Percentiles rank a stretch among this genome's conserved stretches.
Conservation (phyloP, 2,797 vertebrate species). For the Nothura maculosa region DNA sequence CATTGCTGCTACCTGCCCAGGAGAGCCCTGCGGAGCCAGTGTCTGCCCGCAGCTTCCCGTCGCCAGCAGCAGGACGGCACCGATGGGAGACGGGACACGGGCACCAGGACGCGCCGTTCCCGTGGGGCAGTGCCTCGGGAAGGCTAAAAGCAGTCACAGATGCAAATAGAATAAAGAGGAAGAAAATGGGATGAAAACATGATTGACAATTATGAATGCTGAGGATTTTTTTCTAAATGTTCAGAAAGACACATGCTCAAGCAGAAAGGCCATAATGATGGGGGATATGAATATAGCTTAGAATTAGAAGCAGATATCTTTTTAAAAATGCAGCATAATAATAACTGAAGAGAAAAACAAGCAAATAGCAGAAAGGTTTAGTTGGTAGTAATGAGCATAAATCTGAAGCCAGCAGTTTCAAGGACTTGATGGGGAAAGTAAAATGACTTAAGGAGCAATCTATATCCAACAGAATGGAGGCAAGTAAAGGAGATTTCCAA, state of each 20-base stretch:
- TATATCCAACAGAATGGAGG: not conserved
- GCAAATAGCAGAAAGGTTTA: not conserved
- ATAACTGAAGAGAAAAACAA: not conserved
- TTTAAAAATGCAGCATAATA: not conserved
- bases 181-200: not conserved
- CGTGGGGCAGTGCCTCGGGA: fast-evolving
- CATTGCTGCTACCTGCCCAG: not conserved
- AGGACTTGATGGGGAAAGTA: not conserved
- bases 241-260: not conserved
- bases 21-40: not conserved
- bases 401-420: not conserved
- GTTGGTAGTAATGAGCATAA: not conserved
- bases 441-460: not conserved
- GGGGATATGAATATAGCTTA: not conserved
- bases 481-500: not conserved
- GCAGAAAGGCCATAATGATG: not conserved
- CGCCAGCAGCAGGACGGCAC: not conserved
- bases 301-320: not conserved
- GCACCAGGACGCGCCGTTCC: not conserved
- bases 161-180: not conserved
- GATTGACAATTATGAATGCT: not conserved
- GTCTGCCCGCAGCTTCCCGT: not conserved
- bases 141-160: not conserved
- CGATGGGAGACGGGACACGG: not conserved
- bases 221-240: not conserved